Evolutionary conservation across 2,113 vertebrate species (phyloP), one percentile per base, ranked within the genome.

Genomic region (Psophia crepitans): DNA sequence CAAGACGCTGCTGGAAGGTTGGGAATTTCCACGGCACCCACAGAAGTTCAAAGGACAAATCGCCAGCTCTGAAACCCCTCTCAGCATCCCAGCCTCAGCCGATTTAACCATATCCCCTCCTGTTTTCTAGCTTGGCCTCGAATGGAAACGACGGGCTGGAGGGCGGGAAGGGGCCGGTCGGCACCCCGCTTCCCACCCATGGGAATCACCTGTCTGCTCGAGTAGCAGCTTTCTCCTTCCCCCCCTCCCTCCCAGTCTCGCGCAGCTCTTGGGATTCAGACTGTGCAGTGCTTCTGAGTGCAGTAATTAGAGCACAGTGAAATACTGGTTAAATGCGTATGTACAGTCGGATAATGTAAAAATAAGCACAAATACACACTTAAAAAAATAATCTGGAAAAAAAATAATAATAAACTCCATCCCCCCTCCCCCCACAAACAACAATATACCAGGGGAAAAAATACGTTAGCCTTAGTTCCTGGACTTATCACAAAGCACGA

Each of bases 231-330:
- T 95, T 89, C 64, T 85, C 84, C 65, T 75, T 43, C 46, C 30
- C 60, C 19, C 41, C 30, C 20, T 49, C 54, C n/a, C 80, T 68
- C 89, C 76, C 51, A 86, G 63, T 23, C 89, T 80, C 94, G 73
- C 56, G 6, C 90, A 97, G 96, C 94, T 97, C 87, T 93, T 87
- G 24, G 87, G 96, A 97, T 94, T 96, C 98, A 97, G 98, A 97
- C 97, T 97, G 98, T 98, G 98, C 98, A 98, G 98, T 98, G 96
- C 94, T 97, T 98, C 96, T 90, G 97, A 99, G 98, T 99, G 99
- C 98, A 99, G 98, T 98, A 98, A 99, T 98, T 97, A 70, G 98
- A 99, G 98, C 98, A 98, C 98, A 98, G 98, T 98, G 98, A 96
- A 99, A 98, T 98, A 98, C 98, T 98, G 98, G 98, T 98, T 98